Evolutionary conservation across 2,113 vertebrate genomes (phyloP), one percentile per base, ranked within the genome.

Genomic region (Cnemophilus loriae): DNA sequence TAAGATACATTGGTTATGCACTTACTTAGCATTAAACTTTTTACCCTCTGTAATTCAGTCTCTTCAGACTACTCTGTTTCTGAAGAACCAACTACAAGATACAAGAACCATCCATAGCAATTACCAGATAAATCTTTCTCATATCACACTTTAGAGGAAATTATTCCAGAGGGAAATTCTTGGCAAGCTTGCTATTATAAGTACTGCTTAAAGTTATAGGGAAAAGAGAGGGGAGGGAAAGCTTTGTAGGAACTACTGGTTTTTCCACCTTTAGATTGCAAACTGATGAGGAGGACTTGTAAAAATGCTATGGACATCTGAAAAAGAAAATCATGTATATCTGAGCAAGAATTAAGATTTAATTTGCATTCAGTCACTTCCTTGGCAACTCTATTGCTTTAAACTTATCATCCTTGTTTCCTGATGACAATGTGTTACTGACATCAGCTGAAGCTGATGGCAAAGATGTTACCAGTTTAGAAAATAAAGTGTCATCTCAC

Each of bases 391-490:
- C n/a, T 61, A 6, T 68, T 79, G 41, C 78, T 68, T 93, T 79
- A 89, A 89, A 75, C 50, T 81, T 89, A 90, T 30, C 87, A 79
- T 44, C 46, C 67, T 68, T 91, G 39, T 85, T 96, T 87, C 37
- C 53, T 76, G 75, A 90, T 93, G 89, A 94, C 90, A 94, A 3
- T 59, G 89, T 95, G 91, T 85, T 94, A 80, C 87, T 91, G 93
- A 94, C 89, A 76, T 95, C 77, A 96, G 74, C 84, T 82, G n/a
- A 64, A 91, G 46, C 21, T 80, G 93, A 63, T 91, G 74, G 63
- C 32, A 93, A 53, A 87, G 70, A 82, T 57, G 69, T 19, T 77
- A 87, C 73, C 1, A 0, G 60, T 82, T 87, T 90, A 88, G 81
- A 90, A 96, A 87, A 91, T 69, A 57, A 87, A 73, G 42, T 89